Evolutionary conservation across 2,797 vertebrate species (phyloP), one percentile per base, ranked within the genome.

Genomic region (Eleutherodactylus coqui): DNA sequence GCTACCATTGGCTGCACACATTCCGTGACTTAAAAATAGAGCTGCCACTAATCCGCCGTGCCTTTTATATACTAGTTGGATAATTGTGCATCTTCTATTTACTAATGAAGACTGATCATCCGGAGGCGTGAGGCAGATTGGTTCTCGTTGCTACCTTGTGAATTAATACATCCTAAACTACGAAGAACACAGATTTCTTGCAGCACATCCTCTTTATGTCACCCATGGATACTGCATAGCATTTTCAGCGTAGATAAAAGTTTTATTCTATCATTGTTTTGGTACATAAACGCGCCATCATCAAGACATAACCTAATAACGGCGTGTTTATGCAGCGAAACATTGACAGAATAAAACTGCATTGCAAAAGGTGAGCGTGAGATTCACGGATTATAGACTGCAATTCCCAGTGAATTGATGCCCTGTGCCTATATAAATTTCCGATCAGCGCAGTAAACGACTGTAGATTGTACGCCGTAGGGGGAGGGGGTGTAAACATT

Each of bases 251-350:
- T 45, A 43, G 38, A 73, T 73, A 73, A 73, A 73, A 27, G 10
- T 73, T 73, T 73, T 73, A 73, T 73, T 73, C 70, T 2, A 73
- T 73, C 70, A 73, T 73, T 73, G 70, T 73, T 73, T 73, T 73
- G 21, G 24, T 45, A 45, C 41, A 45, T 73, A 73, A 72, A 72
- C 38, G 36, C 67, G 13, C 38, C 38, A 16, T 73, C 21, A 73
- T 45, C 38, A 13, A 45, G 70, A 73, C 41, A 45, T 73, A 43
- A 73, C 70, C 70, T 45, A n/a, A 73, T 73, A 43, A 73, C 11
- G 70, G 24, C 41, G 41, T 5, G 70, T 73, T 73, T 73, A 73
- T 73, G 38, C 70, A n/a, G 21, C 70, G 70, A 45, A 73, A 73
- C 70, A 73, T 27, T 27, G 70, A 45, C 3, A 2, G 24, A 45